Base-by-base conservation (phyloP, 2,888 invertebrate genomes). In the Drosophila borborema region DNA sequence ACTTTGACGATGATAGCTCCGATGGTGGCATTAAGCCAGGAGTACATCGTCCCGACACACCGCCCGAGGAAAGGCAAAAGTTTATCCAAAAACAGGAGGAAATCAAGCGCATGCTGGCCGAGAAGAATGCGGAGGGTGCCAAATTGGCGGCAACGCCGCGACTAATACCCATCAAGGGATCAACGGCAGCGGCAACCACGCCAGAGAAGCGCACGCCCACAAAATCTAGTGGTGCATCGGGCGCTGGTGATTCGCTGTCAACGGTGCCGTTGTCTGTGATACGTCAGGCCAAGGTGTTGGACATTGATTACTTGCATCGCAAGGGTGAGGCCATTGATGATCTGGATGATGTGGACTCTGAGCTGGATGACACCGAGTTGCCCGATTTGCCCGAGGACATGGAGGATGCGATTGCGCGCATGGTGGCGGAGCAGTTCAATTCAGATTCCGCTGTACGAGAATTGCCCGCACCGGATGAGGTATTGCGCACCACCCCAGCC, bases 371-470 rank as follows among this genome's bases (percentile, higher is more conserved):
- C 55, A 92, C 92, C 3, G 93, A 93, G 62, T 78, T 94, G 43
- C 93, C 93, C 0, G 94, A 94, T 63, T 92, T 94, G 36, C 93
- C 94, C 0, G 94, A 94, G 36, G 93, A 94, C 72, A 93, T 94
- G 93, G 94, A 93, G 66, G 93, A 93, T 62, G 91, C 92, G 3
- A 93, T 93, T 45, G 93, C 93, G n/a, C 94, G 94, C 85, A 94
- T 95, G 94, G 95, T 95, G 92, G 95, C 95, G 77, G 95, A 95
- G 82, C 95, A 95, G 72, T 95, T 95, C 66, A 94, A 94, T 51
- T 94, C 94, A 51, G 94, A 94, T 0, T 94, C 94, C 40, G 94
- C 94, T 18, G 94, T 92, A 0, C 94, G 94, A 51, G 95, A 94
- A 45, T 75, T 93, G 10, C 94, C 94, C 58, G 91, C 94, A 3